These are phyloP conservation scores for Fabriciana adippe DNA, from an alignment of 2,888 invertebrate genomes.

Conservation along the genomic window DNA sequence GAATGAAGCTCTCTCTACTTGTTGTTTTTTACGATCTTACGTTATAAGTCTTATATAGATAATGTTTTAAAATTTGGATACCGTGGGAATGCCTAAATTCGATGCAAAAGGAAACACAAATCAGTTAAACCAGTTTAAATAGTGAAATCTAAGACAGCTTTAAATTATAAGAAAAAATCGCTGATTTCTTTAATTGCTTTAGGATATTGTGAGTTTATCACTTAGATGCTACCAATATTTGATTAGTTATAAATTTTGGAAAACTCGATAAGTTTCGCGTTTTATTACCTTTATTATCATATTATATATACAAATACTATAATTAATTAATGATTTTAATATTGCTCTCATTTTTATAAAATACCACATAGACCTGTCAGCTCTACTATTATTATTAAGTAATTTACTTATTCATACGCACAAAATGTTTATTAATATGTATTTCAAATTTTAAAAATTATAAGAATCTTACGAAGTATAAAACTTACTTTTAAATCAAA, in stretches of 20 bases:
- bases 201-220: slow-evolving; percentile 36
- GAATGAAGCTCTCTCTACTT: not conserved
- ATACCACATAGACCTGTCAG: no score
- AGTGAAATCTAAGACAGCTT: slow-evolving; percentile 43
- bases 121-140: slow-evolving; percentile 53
- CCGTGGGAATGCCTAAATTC: slow-evolving; percentile 52
- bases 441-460: no score
- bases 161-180: slow-evolving; percentile 36
- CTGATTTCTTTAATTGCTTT: slow-evolving; percentile 44
- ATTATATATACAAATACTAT: slow-evolving; percentile 6
- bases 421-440: no score
- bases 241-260: slow-evolving; percentile 30
- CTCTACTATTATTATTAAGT: no score
- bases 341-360: not conserved
- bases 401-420: no score
- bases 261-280: slow-evolving; percentile 26
- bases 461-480: no score
- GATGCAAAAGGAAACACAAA: slow-evolving; percentile 48
- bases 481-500: not conserved
- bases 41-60: slow-evolving; percentile 31
- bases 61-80: slow-evolving; percentile 28
- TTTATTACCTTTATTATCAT: slow-evolving; percentile 21
- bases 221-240: slow-evolving; percentile 21
- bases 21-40: slow-evolving; percentile 26
- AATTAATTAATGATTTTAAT: not conserved